A percentile compares a stretch with the other conserved stretches of the same genome.
Evolutionary conservation across 1,140 invertebrate species (phyloP).

Genomic region (Battus philenor): DNA sequence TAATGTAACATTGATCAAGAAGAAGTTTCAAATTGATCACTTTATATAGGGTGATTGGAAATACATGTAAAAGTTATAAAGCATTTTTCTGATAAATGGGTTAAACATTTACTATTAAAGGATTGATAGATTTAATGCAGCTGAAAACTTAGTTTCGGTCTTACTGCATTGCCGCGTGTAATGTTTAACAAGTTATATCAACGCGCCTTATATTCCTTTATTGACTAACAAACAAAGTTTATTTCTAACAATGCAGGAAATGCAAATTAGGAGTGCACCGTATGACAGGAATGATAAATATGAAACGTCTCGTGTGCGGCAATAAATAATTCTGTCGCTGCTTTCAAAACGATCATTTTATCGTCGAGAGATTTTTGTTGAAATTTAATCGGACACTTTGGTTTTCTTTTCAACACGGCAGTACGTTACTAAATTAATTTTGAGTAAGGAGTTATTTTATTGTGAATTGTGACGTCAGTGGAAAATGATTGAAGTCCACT

Average conservation of each 20-base stretch:
- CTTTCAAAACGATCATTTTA: slow-evolving; percentile 11
- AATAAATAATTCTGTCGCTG: slow-evolving; percentile 7
- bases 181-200: no score
- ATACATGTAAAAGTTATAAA: no score
- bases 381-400: slow-evolving; percentile 4
- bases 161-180: no score
- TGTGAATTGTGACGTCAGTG: slow-evolving; percentile 6
- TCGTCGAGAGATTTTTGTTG: slow-evolving; percentile 1
- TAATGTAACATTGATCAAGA: no score
- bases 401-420: neutral
- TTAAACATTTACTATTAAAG: no score
- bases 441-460: slow-evolving; percentile 8
- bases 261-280: slow-evolving; percentile 2
- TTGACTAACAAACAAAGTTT: neutral
- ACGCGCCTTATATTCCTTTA: neutral
- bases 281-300: slow-evolving; percentile 3
- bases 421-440: slow-evolving; percentile 4
- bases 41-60: no score
- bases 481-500: neutral
- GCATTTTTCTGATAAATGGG: no score
- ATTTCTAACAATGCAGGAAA: slow-evolving; percentile 5
- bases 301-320: neutral
- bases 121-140: no score
- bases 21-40: no score
- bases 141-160: no score